Base-by-base conservation (phyloP, 1,140 invertebrate species). In the Drosophila subobscura region DNA sequence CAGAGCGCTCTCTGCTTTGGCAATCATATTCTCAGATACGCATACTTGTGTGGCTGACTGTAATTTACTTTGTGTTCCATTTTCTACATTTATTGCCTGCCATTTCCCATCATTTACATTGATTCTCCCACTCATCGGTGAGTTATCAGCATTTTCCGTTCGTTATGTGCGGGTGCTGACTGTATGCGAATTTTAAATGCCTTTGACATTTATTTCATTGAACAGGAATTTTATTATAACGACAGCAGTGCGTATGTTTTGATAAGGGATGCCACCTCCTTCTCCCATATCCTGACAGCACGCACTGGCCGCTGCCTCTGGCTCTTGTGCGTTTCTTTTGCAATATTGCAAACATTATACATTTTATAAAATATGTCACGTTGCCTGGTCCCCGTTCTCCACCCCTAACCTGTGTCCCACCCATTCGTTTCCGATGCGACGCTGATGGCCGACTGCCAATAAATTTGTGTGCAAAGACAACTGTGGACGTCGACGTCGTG, bases 381-480 rank as follows among this genome's bases (percentile, higher is more conserved):
- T 81, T 81, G 72, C 50, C 45, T 25, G 54, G 14, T 10, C 16
- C 50, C 14, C 33, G 14, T 5, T 4, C 3, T 6, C 51, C 16
- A 4, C 20, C 16, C 10, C 25, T 27, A 20, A 8, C 3, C 5
- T n/a, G 14, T 20, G 5, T 4, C 14, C 22, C 12, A 2, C 5
- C 22, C 20, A 16, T 12, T 4, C 23, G 8, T 5, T 12, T 20
- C 3, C 67, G 72, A 55, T 59, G 72, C 67, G 78, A 58, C 64
- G 73, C 68, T 78, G 74, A 83, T 81, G 79, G 79, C 79, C 63
- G 70, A 41, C 67, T 81, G 78, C 78, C 79, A 81, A 81, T 81
- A 81, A 81, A 81, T 72, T 73, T 83, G 79, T 51, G 79, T 74
- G 16, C 68, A 78, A 83, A 83, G 83, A 83, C 79, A 81, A 83